These are phyloP conservation scores for Ia io DNA, from an alignment of 2,113 vertebrate species.

Conservation along the genomic window DNA sequence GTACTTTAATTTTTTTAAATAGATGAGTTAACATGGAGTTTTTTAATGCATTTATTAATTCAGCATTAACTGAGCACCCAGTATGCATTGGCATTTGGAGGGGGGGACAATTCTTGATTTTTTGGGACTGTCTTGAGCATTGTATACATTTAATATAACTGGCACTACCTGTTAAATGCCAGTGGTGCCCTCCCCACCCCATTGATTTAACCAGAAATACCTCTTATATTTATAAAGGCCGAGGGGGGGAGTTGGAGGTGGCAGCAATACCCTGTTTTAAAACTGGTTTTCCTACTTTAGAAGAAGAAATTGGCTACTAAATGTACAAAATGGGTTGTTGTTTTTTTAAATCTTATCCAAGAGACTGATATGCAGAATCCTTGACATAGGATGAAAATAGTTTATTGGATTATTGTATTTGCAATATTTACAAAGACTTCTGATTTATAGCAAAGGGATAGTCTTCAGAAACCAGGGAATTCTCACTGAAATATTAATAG, in stretches of 20 bases:
- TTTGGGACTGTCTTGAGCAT: not conserved
- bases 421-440: not conserved
- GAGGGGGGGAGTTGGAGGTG: not conserved
- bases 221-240: not conserved
- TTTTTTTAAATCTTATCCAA: not conserved
- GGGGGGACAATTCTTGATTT: not conserved
- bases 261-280: not conserved
- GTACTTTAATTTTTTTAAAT: not conserved
- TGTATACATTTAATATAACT: not conserved
- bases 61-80: not conserved
- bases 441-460: not conserved
- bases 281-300: not conserved
- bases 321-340: not conserved
- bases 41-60: not conserved
- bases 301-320: not conserved
- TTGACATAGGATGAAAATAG: not conserved
- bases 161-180: not conserved
- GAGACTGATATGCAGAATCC: not conserved
- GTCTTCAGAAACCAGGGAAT: slow-evolving; percentile 21
- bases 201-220: not conserved
- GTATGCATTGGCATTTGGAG: not conserved
- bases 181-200: not conserved
- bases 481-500: slow-evolving; percentile 17
- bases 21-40: slow-evolving; percentile 4
- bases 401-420: slow-evolving; percentile 7